These are phyloP conservation scores for Neopipo cinnamomea DNA, from an alignment of 2,113 vertebrate genomes.

Conservation along the genomic window DNA sequence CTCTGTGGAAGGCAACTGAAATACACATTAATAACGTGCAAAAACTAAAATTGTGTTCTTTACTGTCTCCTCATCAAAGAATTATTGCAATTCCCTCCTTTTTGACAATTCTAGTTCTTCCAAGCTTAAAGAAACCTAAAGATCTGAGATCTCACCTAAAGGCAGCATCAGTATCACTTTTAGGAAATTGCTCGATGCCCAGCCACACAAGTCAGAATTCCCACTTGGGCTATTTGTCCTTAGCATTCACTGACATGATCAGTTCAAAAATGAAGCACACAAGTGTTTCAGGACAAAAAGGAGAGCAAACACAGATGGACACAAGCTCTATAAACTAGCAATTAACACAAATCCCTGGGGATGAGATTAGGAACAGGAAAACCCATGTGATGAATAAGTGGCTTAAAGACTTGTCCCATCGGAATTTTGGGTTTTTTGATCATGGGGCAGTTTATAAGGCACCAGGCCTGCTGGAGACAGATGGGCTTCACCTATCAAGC, in stretches of 20 bases:
- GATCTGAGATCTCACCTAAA: background rate
- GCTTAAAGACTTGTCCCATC: background rate
- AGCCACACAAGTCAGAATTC: background rate
- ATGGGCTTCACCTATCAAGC: background rate
- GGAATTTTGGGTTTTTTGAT: background rate
- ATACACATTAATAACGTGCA: background rate
- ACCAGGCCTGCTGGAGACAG: background rate
- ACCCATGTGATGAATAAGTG: background rate
- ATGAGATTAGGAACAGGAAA: background rate
- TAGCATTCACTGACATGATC: rapidly evolving
- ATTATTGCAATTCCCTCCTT: background rate
- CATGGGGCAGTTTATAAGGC: background rate
- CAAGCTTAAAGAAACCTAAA: background rate
- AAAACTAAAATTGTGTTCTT: background rate
- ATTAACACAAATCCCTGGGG: background rate
- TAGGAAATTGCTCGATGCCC: rapidly evolving
- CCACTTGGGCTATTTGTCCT: background rate
- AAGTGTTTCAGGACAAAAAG: background rate
- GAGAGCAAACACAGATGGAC: background rate
- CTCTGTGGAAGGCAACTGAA: background rate
- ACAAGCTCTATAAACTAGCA: background rate
- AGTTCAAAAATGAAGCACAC: background rate
- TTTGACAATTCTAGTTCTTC: background rate
- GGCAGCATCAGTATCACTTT: background rate
- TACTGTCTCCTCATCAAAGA: background rate